A percentile compares a stretch with the other conserved stretches of the same genome.
These are phyloP conservation scores for Oscheius sp. DNA, from an alignment of 2,888 invertebrate genomes.

Conservation along the genomic window DNA sequence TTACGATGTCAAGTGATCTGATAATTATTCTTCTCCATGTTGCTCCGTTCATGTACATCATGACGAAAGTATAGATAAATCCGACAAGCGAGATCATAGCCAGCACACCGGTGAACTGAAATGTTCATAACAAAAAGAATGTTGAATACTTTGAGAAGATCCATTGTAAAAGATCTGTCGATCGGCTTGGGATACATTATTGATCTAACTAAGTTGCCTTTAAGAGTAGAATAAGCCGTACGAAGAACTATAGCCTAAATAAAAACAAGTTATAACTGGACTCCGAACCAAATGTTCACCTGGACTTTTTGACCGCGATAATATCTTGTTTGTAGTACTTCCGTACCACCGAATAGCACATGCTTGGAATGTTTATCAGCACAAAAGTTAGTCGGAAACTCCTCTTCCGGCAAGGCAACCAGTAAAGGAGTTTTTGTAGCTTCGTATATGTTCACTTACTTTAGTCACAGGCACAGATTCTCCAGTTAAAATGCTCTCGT, in stretches of 20 bases:
- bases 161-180: constrained; percentile 75
- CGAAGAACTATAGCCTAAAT: constrained; percentile 81
- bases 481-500: constrained; percentile 93
- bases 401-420: constrained; percentile 15
- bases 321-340: constrained; percentile 84
- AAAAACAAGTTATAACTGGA: background rate
- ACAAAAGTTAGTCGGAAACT: constrained; percentile 70
- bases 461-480: constrained; percentile 93
- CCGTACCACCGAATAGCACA: constrained; percentile 87
- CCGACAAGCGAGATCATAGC: constrained; percentile 49
- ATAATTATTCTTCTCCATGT: constrained; percentile 75
- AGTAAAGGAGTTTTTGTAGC: background rate
- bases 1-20: constrained; percentile 86
- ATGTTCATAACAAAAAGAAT: background rate
- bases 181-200: constrained; percentile 76
- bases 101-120: constrained; percentile 48
- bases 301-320: constrained; percentile 70
- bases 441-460: constrained; percentile 73
- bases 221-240: constrained; percentile 77
- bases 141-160: constrained; percentile 73
- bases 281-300: constrained; percentile 36
- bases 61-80: constrained; percentile 81
- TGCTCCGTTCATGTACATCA: constrained; percentile 78
- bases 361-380: constrained; percentile 83
- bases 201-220: constrained; percentile 77